These are phyloP conservation scores for Miltochrista miniata DNA, from an alignment of 2,888 invertebrate genomes.

Conservation along the genomic window DNA sequence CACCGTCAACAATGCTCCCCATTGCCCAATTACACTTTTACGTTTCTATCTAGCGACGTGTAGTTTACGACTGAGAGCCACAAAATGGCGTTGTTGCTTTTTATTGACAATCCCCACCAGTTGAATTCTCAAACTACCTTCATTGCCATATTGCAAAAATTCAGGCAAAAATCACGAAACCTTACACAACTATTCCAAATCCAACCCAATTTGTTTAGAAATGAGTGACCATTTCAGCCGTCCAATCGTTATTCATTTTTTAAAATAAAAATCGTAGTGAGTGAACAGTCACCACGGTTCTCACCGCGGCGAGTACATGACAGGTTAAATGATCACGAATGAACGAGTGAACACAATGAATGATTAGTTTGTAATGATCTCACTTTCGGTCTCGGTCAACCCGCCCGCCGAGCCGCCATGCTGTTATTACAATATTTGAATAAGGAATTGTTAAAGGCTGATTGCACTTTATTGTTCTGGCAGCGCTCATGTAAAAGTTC, in stretches of 20 bases:
- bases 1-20: too few species aligned
- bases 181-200: not conserved
- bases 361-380: conserved; percentile 15
- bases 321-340: too few species aligned
- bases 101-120: too few species aligned
- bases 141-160: too few species aligned
- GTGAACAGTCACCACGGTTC: not conserved
- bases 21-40: too few species aligned
- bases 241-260: not conserved
- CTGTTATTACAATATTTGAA: conserved; percentile 9
- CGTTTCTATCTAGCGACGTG: too few species aligned
- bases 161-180: too few species aligned
- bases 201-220: not conserved
- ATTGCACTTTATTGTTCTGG: not conserved
- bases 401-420: not conserved
- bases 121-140: too few species aligned
- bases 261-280: not conserved
- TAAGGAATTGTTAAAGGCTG: not conserved
- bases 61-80: too few species aligned
- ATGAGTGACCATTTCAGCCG: not conserved
- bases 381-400: conserved; percentile 12
- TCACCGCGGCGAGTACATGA: not conserved
- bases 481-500: too few species aligned
- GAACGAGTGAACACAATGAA: conserved; percentile 12
- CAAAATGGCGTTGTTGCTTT: too few species aligned